Percentiles rank a stretch among this genome's conserved stretches.
Evolutionary conservation across 2,113 vertebrate species (phyloP).

Genomic region (Colossoma macropomum): DNA sequence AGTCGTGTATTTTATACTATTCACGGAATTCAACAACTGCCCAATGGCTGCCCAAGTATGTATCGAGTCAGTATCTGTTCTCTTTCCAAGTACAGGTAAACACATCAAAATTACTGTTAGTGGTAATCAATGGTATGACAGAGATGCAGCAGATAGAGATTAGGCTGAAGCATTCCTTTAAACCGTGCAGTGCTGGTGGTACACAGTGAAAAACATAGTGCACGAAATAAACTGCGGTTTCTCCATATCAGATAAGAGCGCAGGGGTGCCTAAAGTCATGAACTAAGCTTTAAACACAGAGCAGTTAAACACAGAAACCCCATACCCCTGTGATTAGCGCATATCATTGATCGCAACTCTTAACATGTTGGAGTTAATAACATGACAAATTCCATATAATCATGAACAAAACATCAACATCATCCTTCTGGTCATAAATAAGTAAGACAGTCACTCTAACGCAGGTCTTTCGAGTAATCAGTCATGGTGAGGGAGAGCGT

Average conservation of each 20-base stretch:
- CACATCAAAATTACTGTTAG: neutral
- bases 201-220: neutral
- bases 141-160: neutral
- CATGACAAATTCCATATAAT: conserved; percentile 68
- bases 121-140: neutral
- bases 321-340: conserved; percentile 28
- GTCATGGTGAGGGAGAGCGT: neutral
- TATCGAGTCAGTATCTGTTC: neutral
- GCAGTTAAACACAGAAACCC: conserved; percentile 28
- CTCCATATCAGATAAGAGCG: neutral
- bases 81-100: too few relatives aligned
- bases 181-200: neutral
- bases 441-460: neutral
- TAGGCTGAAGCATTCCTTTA: neutral
- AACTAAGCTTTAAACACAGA: conserved; percentile 24
- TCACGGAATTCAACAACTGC: neutral
- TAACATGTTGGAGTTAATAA: conserved; percentile 44
- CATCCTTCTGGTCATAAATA: conserved; percentile 38
- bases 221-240: neutral
- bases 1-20: neutral
- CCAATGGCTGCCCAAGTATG: neutral
- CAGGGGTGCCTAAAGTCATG: conserved; percentile 12
- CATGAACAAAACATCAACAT: conserved; percentile 66
- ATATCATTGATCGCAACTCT: conserved; percentile 4
- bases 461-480: neutral